phyloP scores from a whole-genome alignment of 2,797 vertebrate genomes.

The Leptoclinus maculatus region DNA sequence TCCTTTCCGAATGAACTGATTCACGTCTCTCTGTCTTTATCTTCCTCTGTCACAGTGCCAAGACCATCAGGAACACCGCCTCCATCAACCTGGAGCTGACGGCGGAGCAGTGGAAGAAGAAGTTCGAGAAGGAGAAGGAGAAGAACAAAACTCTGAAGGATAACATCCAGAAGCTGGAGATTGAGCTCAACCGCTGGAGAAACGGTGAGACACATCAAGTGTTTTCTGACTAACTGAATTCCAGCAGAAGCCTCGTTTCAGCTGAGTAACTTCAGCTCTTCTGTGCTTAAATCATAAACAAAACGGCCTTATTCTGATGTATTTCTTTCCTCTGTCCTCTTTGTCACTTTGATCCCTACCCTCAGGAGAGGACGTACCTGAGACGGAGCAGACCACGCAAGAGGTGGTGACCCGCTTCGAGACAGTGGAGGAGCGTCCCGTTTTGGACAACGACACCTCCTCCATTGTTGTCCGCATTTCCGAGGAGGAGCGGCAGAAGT shows the following conservation, averaged over 20 bases:
- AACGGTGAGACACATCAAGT: conserved; percentile 83
- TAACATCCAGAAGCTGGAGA: conserved; percentile 92
- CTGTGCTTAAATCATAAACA: neutral
- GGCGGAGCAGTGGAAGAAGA: conserved; percentile 98
- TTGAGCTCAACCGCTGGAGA: conserved; percentile 95
- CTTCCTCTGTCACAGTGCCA: conserved; percentile 76
- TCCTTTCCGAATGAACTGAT: neutral
- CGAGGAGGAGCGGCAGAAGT: conserved; percentile 94
- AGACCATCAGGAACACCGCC: conserved; percentile 98
- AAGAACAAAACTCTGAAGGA: conserved; percentile 96
- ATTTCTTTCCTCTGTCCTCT: neutral
- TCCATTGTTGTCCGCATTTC: conserved; percentile 92
- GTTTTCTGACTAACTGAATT: neutral
- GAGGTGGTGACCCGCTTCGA: conserved; percentile 91
- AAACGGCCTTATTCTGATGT: neutral
- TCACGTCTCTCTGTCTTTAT: neutral
- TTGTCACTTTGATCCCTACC: neutral
- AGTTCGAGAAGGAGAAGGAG: conserved; percentile 97
- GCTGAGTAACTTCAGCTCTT: neutral
- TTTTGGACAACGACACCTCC: conserved; percentile 92
- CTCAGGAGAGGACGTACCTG: conserved; percentile 91
- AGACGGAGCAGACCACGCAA: conserved; percentile 89
- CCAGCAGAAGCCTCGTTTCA: neutral
- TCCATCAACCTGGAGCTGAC: conserved; percentile 98
- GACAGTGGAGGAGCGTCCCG: conserved; percentile 87